Percentiles rank a stretch among this genome's conserved stretches.
Conservation (phyloP, 2,797 vertebrate species). For the Eospalax fontanierii region DNA sequence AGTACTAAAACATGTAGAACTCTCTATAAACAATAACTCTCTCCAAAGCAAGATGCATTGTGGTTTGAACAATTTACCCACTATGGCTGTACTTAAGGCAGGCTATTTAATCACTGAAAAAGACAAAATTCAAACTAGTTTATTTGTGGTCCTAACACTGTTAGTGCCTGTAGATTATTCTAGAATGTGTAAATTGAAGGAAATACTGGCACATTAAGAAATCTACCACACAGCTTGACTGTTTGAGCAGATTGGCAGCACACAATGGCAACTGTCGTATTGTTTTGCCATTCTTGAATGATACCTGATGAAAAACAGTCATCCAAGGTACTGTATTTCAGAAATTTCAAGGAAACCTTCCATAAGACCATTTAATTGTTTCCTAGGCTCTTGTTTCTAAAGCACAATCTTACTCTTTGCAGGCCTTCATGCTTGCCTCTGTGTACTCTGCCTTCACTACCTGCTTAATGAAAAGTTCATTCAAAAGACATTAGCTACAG, state of each 20-base stretch:
- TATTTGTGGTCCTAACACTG: background rate
- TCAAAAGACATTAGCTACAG: background rate
- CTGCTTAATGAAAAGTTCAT: background rate
- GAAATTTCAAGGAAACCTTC: background rate
- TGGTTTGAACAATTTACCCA: background rate
- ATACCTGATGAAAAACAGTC: background rate
- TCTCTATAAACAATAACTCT: background rate
- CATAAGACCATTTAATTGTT: background rate
- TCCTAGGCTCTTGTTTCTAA: background rate
- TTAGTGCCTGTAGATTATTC: background rate
- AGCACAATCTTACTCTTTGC: background rate
- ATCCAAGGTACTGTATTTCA: background rate
- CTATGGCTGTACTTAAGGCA: background rate
- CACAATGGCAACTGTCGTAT: fast-evolving
- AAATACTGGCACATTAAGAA: background rate
- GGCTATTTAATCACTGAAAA: background rate
- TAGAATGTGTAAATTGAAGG: background rate
- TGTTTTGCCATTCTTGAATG: background rate
- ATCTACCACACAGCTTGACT: background rate
- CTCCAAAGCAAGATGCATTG: background rate
- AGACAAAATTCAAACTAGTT: background rate
- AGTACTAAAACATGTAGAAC: background rate
- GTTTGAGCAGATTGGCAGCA: background rate
- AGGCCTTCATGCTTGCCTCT: fast-evolving
- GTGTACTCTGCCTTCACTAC: fast-evolving